Percentiles rank a stretch among this genome's conserved stretches.
phyloP scores from a whole-genome alignment of 2,888 invertebrate genomes.

The Hemaris fuciformis region DNA sequence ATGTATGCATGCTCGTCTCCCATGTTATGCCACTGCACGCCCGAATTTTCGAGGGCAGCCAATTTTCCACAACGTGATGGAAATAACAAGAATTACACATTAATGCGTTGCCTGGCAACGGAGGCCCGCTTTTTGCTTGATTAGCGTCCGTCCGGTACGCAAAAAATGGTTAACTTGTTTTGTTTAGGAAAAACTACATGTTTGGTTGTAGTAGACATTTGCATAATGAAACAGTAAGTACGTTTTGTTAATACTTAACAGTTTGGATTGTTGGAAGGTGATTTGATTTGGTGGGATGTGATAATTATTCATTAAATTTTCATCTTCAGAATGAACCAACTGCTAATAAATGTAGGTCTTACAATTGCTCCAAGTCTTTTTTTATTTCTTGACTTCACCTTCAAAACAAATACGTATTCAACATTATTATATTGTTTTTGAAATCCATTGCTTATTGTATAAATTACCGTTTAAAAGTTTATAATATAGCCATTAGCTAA shows the following conservation, averaged over 20 bases:
- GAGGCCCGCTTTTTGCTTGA: conserved; percentile 12
- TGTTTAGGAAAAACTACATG: not conserved
- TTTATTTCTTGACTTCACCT: no score
- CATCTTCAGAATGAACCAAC: no score
- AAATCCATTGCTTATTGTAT: no score
- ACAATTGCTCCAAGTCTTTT: no score
- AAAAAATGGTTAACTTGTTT: not conserved
- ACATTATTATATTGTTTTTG: no score
- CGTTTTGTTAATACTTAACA: not conserved
- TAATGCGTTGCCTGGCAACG: conserved; percentile 33
- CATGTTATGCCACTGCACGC: conserved; percentile 35
- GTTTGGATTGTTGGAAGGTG: no score
- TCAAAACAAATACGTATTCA: no score
- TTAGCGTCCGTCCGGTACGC: not conserved
- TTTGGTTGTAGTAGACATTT: not conserved
- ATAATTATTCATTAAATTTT: no score
- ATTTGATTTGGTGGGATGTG: no score
- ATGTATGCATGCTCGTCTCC: conserved; percentile 50
- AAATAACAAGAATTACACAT: conserved; percentile 46
- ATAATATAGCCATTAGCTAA: no score
- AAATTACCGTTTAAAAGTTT: no score
- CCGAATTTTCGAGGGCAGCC: conserved; percentile 48
- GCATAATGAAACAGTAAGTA: not conserved
- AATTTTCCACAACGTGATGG: conserved; percentile 58
- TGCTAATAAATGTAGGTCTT: no score